Base-by-base conservation (phyloP, 2,888 invertebrate genomes). In the Eristalinus aeneus region DNA sequence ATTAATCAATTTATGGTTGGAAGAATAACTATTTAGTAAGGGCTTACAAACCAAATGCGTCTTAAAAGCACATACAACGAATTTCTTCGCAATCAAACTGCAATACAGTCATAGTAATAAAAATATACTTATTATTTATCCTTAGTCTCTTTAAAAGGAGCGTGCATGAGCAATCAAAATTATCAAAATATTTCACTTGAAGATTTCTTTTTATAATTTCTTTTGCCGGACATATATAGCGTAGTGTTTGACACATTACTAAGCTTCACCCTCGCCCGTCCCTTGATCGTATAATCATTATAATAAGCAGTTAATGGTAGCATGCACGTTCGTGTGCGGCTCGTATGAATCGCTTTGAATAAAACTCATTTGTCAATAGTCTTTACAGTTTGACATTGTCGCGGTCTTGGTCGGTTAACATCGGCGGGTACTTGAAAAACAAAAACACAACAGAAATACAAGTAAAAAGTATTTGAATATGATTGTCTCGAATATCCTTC, bases 261-360 rank as follows among this genome's bases (percentile, higher is more conserved):
- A 20, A 79, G 61, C 31, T 46, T 71, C 31, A 12, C 32, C 53
- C 56, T 60, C 72, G 63, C 46, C 46, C 75, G 72, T 76, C 63
- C 16, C 85, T 72, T 61, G 68, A 46, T 54, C 64, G 73, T 73
- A 85, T 77, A 85, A 81, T 85, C 81, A 77, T 68, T 68, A 72
- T 85, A 85, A 85, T 85, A 85, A 85, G 85, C 81, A 85, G 68
- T 85, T 85, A 81, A 85, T 69, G 77, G 72, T 58, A 60, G 68
- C 81, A 73, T 85, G 85, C 85, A 85, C 60, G 85, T 81, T 81
- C 76, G 76, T 85, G 74, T 73, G 72, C n/a, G 64, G 56, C 60
- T 81, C 12, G 53, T 34, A 72, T 56, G 12, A 60, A 71, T 71
- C 76, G 73, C 68, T 81, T 73, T 67, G 72, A 81, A 77, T 85